Conservation (phyloP, 2,797 vertebrate species). For the Mycteria americana region DNA sequence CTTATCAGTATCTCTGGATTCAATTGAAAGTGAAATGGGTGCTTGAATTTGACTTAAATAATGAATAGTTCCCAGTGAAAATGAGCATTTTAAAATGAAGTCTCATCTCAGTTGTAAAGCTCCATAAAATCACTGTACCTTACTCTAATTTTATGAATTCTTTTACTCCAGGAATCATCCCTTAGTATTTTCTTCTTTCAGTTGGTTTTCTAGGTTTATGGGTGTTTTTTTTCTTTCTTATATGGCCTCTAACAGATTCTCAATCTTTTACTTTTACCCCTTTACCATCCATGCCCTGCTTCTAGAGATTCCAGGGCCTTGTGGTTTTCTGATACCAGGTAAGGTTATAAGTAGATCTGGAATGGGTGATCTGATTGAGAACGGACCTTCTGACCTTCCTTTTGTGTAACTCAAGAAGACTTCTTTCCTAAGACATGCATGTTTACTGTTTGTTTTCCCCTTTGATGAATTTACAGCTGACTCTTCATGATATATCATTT, state of each 20-base stretch:
- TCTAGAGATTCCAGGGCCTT: slow-evolving; percentile 90
- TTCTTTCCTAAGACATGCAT: slow-evolving; percentile 23
- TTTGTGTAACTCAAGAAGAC: slow-evolving; percentile 18
- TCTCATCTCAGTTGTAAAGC: not conserved
- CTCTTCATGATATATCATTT: not conserved
- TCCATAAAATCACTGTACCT: not conserved
- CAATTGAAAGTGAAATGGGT: not conserved
- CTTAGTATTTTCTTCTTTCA: not conserved
- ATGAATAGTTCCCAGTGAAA: not conserved
- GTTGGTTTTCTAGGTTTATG: not conserved
- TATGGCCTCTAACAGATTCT: slow-evolving; percentile 64
- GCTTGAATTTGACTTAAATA: not conserved
- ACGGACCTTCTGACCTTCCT: slow-evolving; percentile 56
- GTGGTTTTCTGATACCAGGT: slow-evolving; percentile 94
- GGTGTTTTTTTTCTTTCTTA: not conserved
- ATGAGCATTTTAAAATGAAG: not conserved
- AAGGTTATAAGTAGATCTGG: slow-evolving; percentile 77
- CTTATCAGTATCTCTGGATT: not conserved
- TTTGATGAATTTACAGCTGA: not conserved
- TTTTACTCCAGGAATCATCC: not conserved
- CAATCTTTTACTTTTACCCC: slow-evolving; percentile 79
- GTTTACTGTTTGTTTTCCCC: slow-evolving; percentile 9
- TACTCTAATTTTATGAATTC: not conserved
- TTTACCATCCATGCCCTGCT: slow-evolving; percentile 77
- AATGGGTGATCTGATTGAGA: slow-evolving; percentile 19